Percentiles rank a stretch among this genome's conserved stretches.
Conservation (phyloP, 2,888 invertebrate genomes). For the Pyrochroa serraticornis region DNA sequence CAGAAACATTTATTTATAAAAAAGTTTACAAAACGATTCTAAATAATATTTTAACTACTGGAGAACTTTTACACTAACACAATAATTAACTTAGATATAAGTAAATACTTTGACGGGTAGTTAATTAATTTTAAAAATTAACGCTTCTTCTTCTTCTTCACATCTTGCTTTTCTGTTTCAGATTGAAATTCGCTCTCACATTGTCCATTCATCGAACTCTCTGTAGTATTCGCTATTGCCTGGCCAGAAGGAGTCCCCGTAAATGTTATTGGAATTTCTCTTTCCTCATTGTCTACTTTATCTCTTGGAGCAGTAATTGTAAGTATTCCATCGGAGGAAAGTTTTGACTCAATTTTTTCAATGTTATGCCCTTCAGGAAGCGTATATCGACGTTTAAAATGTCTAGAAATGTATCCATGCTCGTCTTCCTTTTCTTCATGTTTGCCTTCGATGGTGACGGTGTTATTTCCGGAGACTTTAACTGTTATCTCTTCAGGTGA, state of each 20-base stretch:
- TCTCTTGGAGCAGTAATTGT: slow-evolving; percentile 68
- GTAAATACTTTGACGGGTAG: too few species aligned
- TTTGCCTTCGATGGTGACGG: slow-evolving; percentile 75
- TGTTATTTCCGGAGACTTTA: slow-evolving; percentile 69
- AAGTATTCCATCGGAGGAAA: slow-evolving; percentile 78
- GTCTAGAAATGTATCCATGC: slow-evolving; percentile 77
- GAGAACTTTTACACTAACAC: too few species aligned
- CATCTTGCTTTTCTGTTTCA: too few species aligned
- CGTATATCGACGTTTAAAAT: slow-evolving; percentile 75
- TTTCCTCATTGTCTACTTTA: slow-evolving; percentile 51
- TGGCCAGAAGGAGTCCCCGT: slow-evolving; percentile 47
- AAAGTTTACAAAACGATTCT: too few species aligned
- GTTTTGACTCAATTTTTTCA: slow-evolving; percentile 71
- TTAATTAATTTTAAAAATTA: too few species aligned
- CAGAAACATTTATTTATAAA: too few species aligned
- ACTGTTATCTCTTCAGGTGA: slow-evolving; percentile 78
- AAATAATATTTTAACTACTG: too few species aligned
- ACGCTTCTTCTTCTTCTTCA: too few species aligned
- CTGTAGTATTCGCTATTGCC: background rate
- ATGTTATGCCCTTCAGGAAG: slow-evolving; percentile 77
- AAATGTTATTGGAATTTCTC: slow-evolving; percentile 58
- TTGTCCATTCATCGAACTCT: background rate
- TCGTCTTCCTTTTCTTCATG: slow-evolving; percentile 78
- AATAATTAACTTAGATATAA: too few species aligned
- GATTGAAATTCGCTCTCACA: too few species aligned